Evolutionary conservation across 2,888 invertebrate species (phyloP), one percentile per base, ranked within the genome.

Genomic region (Acanthacorydalis orientalis): DNA sequence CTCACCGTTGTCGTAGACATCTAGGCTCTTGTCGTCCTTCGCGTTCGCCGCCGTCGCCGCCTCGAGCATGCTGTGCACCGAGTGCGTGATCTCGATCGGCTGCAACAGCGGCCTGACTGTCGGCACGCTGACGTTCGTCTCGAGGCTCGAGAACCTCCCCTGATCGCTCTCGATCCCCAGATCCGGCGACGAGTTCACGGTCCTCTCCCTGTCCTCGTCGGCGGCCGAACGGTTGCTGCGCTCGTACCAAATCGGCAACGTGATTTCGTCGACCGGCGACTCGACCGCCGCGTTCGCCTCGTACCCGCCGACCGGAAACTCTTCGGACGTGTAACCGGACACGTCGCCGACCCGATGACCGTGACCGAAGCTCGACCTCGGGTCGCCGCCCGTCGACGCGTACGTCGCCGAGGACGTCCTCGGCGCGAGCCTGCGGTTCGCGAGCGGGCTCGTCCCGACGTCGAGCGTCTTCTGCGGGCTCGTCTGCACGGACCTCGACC

Each of bases 121-220:
- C 4, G 46, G 60, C 41, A 69, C 59, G 33, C 64, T 68, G 35
- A 70, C 69, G 53, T 71, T 71, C 51, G 74, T 72, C 68, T 83
- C 73, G 56, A 80, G 59, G 61, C 79, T 73, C 51, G 80, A 74
- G 46, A 78, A 67, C 51, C 79, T 66, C 55, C 71, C 75, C 37
- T 74, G 75, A 60, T 89, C 89, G 57, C 88, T 89, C 60, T 89
- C 89, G 52, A 90, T 89, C n/a, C 89, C 89, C 57, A 88, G 74
- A 65, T 90, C 90, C 0, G 90, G 89, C 0, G 89, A 89, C 1
- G 81, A 70, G 54, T 70, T 75, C 10, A 68, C 67, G 8, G 67
- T 61, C 14, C 66, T 53, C 34, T 64, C 64, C 7, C 55, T 50
- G 31, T 64, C 64, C 0, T 52, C 48, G 12, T 53, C 51, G 9